A percentile compares a stretch with the other conserved stretches of the same genome.
phyloP scores from a whole-genome alignment of 1,140 invertebrate species.

The Temnothorax longispinosus region DNA sequence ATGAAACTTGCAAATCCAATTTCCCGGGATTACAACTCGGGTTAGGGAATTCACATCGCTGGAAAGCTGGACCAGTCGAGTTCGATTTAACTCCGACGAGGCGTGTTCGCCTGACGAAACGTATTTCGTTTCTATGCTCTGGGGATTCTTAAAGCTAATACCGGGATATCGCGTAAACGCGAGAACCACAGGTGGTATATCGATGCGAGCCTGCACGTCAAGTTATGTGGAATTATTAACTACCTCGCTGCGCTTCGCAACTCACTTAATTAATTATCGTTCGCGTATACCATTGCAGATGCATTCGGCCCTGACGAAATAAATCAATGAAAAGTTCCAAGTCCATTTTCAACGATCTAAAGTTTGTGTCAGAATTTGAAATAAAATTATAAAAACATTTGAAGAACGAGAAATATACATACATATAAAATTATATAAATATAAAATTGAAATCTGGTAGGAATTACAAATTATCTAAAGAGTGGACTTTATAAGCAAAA shows the following conservation, averaged over 20 bases:
- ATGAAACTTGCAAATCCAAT: conserved; percentile 67
- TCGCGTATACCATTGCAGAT: neutral
- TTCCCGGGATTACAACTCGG: conserved; percentile 48
- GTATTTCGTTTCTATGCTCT: conserved; percentile 45
- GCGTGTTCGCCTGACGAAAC: conserved; percentile 33
- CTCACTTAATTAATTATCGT: conserved; percentile 28
- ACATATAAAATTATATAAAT: neutral
- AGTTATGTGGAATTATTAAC: conserved; percentile 16
- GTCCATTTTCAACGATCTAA: neutral
- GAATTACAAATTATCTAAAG: neutral
- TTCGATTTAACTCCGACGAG: conserved; percentile 42
- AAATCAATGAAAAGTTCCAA: neutral
- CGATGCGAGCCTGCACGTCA: neutral
- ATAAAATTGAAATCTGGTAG: neutral
- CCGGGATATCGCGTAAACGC: neutral
- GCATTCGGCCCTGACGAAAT: neutral
- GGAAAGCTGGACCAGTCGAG: conserved; percentile 42
- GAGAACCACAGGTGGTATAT: neutral
- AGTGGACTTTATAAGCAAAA: neutral
- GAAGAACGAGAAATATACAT: neutral
- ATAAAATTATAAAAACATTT: neutral
- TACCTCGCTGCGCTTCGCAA: neutral
- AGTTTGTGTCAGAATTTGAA: neutral
- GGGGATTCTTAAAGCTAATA: conserved; percentile 23
- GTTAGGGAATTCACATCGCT: conserved; percentile 25